These are phyloP conservation scores for Eubasilissa regina DNA, from an alignment of 1,140 invertebrate species.

Conservation along the genomic window DNA sequence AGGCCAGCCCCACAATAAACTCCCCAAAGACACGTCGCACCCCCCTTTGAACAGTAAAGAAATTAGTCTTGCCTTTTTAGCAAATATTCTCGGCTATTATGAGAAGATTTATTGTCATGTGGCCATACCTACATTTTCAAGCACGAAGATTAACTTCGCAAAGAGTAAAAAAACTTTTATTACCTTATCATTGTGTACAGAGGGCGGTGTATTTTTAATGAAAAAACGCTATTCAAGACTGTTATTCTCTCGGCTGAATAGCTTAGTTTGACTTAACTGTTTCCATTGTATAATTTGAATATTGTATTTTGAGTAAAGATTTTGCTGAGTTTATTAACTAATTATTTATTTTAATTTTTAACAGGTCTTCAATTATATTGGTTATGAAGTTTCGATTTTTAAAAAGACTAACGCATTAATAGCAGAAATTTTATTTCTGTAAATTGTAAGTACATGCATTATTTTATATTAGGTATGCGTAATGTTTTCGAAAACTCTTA, in stretches of 20 bases:
- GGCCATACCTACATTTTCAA: constrained; percentile 21
- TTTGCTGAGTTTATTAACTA: too few relatives aligned
- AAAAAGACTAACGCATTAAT: too few relatives aligned
- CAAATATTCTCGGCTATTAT: constrained; percentile 58
- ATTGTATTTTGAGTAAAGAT: too few relatives aligned
- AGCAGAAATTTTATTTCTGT: too few relatives aligned
- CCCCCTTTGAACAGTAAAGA: constrained; percentile 44
- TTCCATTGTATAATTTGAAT: not conserved
- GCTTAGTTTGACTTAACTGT: not conserved
- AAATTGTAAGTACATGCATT: too few relatives aligned
- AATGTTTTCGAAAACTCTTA: too few relatives aligned
- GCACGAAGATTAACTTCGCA: constrained; percentile 5
- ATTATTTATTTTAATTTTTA: too few relatives aligned
- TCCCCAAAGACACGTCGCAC: constrained; percentile 19
- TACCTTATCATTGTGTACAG: constrained; percentile 49
- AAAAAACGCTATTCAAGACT: constrained; percentile 24
- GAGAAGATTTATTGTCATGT: constrained; percentile 57
- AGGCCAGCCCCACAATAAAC: constrained; percentile 16
- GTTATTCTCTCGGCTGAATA: not conserved
- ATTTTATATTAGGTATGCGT: too few relatives aligned
- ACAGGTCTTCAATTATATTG: too few relatives aligned
- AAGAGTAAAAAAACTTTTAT: constrained; percentile 41
- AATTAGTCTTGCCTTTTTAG: constrained; percentile 59
- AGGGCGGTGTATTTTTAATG: constrained; percentile 33
- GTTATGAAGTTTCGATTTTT: too few relatives aligned